These are phyloP conservation scores for Trichechus manatus DNA, from an alignment of 2,113 vertebrate genomes.

Conservation along the genomic window DNA sequence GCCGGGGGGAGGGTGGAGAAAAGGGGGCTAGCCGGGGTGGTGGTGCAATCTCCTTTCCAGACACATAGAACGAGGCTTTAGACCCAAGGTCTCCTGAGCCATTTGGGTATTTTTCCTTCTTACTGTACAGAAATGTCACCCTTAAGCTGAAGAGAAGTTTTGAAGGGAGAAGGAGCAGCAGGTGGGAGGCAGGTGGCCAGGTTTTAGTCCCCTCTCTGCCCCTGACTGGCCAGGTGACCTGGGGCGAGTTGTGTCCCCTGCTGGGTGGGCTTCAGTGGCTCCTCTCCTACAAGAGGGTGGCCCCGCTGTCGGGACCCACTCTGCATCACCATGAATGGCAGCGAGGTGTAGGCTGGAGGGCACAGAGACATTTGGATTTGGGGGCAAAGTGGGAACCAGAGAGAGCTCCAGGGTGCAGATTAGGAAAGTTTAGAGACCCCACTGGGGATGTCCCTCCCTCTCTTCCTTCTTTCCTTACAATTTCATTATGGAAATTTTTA, in stretches of 20 bases:
- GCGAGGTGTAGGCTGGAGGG: neutral
- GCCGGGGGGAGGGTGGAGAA: neutral
- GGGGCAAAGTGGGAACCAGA: neutral
- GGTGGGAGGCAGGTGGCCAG: neutral
- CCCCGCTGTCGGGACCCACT: neutral
- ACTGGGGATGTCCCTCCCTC: neutral
- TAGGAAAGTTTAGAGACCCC: neutral
- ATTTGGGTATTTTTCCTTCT: rapidly evolving
- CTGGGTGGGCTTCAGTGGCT: neutral
- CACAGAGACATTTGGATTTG: neutral
- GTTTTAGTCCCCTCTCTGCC: rapidly evolving
- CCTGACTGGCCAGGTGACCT: neutral
- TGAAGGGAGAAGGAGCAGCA: neutral
- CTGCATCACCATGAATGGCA: neutral
- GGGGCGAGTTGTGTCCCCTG: neutral
- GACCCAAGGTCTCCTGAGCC: neutral
- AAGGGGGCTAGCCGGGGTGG: neutral
- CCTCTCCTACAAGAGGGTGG: neutral
- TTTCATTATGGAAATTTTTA: neutral
- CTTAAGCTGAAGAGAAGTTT: neutral
- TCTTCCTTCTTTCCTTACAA: neutral
- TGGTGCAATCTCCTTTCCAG: neutral
- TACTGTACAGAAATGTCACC: rapidly evolving
- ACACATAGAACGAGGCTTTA: rapidly evolving
- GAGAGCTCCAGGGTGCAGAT: neutral